A percentile compares a stretch with the other conserved stretches of the same genome.
These are phyloP conservation scores for Ceuthmochares aereus DNA, from an alignment of 2,113 vertebrate species.

Conservation along the genomic window DNA sequence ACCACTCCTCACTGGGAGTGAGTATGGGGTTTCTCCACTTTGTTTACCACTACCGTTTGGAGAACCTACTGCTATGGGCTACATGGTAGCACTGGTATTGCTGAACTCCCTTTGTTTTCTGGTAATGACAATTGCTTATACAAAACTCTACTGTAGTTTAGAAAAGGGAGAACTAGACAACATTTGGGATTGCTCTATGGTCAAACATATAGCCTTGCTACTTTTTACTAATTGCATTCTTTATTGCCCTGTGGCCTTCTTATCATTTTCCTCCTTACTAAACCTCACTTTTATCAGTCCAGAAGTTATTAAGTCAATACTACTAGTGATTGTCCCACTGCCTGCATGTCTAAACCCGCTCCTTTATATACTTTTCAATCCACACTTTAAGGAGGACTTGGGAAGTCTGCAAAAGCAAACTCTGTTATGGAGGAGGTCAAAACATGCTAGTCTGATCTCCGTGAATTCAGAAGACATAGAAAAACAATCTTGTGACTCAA, in stretches of 20 bases:
- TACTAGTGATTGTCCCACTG: slow-evolving; percentile 88
- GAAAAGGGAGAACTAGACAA: slow-evolving; percentile 84
- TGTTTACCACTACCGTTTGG: slow-evolving; percentile 87
- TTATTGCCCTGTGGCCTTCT: slow-evolving; percentile 90
- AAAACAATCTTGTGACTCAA: slow-evolving; percentile 94
- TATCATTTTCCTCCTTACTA: slow-evolving; percentile 90
- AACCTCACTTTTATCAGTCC: slow-evolving; percentile 86
- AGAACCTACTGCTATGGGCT: slow-evolving; percentile 80
- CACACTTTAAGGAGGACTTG: slow-evolving; percentile 89
- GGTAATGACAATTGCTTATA: slow-evolving; percentile 88
- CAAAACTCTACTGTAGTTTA: slow-evolving; percentile 86
- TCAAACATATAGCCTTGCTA: slow-evolving; percentile 90
- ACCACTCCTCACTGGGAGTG: slow-evolving; percentile 81
- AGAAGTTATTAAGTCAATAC: slow-evolving; percentile 86
- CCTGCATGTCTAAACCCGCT: slow-evolving; percentile 92
- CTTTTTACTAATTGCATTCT: slow-evolving; percentile 93
- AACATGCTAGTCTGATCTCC: slow-evolving; percentile 77
- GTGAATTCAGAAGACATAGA: slow-evolving; percentile 88
- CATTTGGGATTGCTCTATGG: slow-evolving; percentile 85
- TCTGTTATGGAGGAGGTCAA: slow-evolving; percentile 70
- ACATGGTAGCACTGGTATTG: slow-evolving; percentile 87
- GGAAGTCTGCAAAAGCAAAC: slow-evolving; percentile 78
- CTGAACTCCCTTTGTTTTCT: slow-evolving; percentile 91
- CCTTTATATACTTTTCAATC: slow-evolving; percentile 93
- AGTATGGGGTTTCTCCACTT: slow-evolving; percentile 83